Base-by-base conservation (phyloP, 2,888 invertebrate species). In the Dorcus hopei region DNA sequence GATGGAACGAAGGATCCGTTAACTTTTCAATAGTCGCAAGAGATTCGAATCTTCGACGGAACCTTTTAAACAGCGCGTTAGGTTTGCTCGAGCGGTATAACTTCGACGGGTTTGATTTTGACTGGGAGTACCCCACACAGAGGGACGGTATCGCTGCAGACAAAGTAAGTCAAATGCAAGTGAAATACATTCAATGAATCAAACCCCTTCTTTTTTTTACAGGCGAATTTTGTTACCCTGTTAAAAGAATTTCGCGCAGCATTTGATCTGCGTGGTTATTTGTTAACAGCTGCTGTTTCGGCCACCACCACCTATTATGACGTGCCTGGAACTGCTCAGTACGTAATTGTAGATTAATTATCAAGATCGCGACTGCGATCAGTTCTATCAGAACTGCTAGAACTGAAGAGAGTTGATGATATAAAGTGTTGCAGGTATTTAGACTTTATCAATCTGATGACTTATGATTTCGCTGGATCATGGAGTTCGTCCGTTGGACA, bases 101-200 rank as follows among this genome's bases (percentile, higher is more conserved):
- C 0, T 90, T 90, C 61, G 86, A 90, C 67, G 90, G 90, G 1
- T 77, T 89, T 0, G 89, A 90, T 68, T 47, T 90, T 0, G 88
- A 89, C 70, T 90, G 89, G 89, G 87, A 88, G 67, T 88, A 87
- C 63, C 88, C 88, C 0, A 82, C 79, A 51, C 81, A 83, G 43
- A 75, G 85, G 38, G 58, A 43, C 4, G 85, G 86, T 59, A 8
- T 62, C 5, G 11, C 50, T 0, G 61, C 45, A 8, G 77, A 77
- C 57, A 70, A 70, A 54, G 74, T 72, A 26, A 26, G 5, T 26
- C 5, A 26, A 26, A 26, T 2, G 14, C 3, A n/a, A 2, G 14
- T 41, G 1, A 3, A 2, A 11, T 9, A 45, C 7, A 11, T 8
- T 11, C 3, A 11, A 41, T 3, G 41, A 3, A 7, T 1, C 6